These are phyloP conservation scores for Hypanus sabinus DNA, from an alignment of 2,113 vertebrate species.

Conservation along the genomic window DNA sequence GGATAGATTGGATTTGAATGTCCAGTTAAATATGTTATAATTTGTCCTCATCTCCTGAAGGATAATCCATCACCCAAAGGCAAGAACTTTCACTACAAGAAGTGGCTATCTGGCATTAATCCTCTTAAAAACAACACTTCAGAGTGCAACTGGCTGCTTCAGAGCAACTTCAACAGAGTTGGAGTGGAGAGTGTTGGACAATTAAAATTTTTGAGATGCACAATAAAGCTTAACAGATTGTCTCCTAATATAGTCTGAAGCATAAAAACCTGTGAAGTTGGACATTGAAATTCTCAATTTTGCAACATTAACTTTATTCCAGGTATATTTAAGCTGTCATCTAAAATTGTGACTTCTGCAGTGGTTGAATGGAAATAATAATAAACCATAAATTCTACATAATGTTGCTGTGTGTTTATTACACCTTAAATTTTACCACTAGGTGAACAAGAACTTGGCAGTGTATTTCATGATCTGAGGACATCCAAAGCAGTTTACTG, in stretches of 20 bases:
- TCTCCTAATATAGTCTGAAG: not conserved
- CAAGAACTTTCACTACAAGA: not conserved
- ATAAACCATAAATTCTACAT: not conserved
- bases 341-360: slow-evolving; percentile 23
- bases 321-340: not conserved
- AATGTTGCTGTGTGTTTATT: slow-evolving; percentile 3
- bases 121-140: not conserved
- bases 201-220: not conserved
- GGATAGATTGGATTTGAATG: not conserved
- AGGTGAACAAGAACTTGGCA: not conserved
- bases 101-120: not conserved
- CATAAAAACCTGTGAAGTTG: not conserved
- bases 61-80: not conserved
- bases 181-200: not conserved
- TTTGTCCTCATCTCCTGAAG: not conserved
- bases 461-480: not conserved
- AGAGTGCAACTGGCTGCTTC: not conserved
- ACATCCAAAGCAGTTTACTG: not conserved
- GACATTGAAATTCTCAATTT: not conserved
- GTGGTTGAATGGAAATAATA: slow-evolving; percentile 10
- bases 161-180: not conserved
- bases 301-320: not conserved
- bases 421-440: not conserved
- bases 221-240: not conserved
- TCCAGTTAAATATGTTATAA: slow-evolving; percentile 12